Evolutionary conservation across 2,888 invertebrate genomes (phyloP).

Genomic region (Clepsis dumicolana): DNA sequence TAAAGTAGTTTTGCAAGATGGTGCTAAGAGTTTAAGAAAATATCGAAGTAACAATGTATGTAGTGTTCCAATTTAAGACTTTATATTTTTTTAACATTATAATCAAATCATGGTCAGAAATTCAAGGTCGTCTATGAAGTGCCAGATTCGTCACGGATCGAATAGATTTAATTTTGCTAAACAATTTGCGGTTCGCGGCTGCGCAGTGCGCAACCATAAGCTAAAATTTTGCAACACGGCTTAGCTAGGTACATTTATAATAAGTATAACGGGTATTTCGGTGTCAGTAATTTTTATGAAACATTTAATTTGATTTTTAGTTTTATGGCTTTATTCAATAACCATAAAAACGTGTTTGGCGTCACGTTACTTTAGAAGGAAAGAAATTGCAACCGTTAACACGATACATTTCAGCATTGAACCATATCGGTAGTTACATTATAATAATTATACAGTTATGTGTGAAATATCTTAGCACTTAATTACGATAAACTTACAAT

Average conservation of each 20-base stretch:
- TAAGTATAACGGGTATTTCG: conserved; percentile 19
- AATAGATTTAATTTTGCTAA: conserved; percentile 13
- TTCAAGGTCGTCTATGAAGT: conserved; percentile 18
- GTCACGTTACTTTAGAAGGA: background rate
- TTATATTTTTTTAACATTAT: background rate
- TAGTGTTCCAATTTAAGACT: background rate
- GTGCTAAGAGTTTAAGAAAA: background rate
- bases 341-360: background rate
- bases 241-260: conserved; percentile 7
- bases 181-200: conserved; percentile 15
- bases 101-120: conserved; percentile 18
- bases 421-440: background rate
- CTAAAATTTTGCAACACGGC: conserved; percentile 20
- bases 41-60: background rate
- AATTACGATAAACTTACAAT: background rate
- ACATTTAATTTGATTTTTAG: background rate
- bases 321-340: conserved; percentile 7
- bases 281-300: conserved; percentile 5
- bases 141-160: background rate
- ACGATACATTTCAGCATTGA: background rate
- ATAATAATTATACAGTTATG: background rate
- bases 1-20: background rate
- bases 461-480: background rate
- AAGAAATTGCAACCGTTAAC: background rate
- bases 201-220: conserved; percentile 32